phyloP scores from a whole-genome alignment of 2,797 vertebrate species.

The Zalophus californianus region DNA sequence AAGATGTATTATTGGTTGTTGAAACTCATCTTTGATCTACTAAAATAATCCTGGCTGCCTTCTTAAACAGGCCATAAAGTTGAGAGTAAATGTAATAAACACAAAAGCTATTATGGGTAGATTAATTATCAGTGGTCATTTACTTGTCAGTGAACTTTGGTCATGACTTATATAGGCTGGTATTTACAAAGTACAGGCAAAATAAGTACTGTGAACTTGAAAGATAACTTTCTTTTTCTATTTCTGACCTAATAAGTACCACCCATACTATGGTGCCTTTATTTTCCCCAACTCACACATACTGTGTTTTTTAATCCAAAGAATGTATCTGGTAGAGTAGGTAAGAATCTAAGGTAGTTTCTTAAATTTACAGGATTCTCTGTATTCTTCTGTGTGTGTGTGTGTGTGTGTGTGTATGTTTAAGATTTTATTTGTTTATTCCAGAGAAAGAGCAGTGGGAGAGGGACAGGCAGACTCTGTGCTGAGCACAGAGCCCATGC shows the following conservation, averaged over 20 bases:
- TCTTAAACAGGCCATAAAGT: not conserved
- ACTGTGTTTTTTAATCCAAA: not conserved
- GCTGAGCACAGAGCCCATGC: not conserved
- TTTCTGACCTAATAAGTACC: not conserved
- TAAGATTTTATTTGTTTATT: not conserved
- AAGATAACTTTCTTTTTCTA: not conserved
- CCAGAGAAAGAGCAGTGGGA: not conserved
- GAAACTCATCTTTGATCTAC: not conserved
- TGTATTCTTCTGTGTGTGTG: not conserved
- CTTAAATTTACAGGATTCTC: not conserved
- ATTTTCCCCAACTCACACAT: not conserved
- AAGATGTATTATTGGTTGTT: not conserved
- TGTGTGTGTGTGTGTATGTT: not conserved
- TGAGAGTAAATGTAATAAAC: not conserved
- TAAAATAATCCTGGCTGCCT: not conserved
- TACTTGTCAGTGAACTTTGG: not conserved
- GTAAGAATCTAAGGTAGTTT: not conserved
- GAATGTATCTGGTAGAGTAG: not conserved
- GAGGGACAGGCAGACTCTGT: not conserved
- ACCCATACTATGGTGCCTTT: not conserved
- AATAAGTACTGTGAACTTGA: constrained; percentile 8
- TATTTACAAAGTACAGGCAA: not conserved
- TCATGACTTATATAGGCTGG: not conserved
- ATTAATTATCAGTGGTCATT: not conserved
- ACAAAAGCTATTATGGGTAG: not conserved